Conservation (phyloP, 2,113 vertebrate genomes). For the Notiomystis cincta region DNA sequence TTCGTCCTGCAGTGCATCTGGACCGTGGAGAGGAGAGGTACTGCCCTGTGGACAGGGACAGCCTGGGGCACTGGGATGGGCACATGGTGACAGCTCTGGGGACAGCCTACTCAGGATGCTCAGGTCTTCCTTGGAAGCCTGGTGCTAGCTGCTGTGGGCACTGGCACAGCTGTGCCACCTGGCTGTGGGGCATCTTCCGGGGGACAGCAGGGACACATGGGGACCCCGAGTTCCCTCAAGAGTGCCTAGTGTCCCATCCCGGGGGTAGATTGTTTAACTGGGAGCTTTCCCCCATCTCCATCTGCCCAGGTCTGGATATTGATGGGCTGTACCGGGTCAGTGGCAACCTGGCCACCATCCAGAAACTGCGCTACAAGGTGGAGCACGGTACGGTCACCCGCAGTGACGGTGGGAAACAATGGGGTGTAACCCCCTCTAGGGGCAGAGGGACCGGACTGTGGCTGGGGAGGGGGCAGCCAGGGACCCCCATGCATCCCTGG, state of each 20-base stretch:
- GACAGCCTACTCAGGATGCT: not conserved
- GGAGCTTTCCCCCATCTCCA: not conserved
- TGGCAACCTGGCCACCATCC: constrained; percentile 91
- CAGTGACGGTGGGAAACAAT: fast-evolving
- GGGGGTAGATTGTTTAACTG: not conserved
- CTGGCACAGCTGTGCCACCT: fast-evolving
- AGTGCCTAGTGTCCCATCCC: not conserved
- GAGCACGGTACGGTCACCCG: constrained; percentile 79
- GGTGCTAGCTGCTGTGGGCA: not conserved
- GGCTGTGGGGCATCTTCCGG: not conserved
- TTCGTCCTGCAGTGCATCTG: constrained; percentile 88
- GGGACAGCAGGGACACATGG: not conserved
- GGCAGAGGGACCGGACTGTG: not conserved
- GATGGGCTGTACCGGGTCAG: constrained; percentile 93
- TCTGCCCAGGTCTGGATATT: constrained; percentile 81
- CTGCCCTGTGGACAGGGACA: not conserved
- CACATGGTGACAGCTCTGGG: not conserved
- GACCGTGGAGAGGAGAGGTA: constrained; percentile 87
- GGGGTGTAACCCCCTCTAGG: not conserved
- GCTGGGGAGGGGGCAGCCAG: fast-evolving
- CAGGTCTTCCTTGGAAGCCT: not conserved
- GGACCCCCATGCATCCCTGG: fast-evolving
- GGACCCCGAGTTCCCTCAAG: fast-evolving
- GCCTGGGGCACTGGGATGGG: fast-evolving
- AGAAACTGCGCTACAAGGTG: constrained; percentile 91